Conservation (phyloP, 2,888 invertebrate genomes). For the Helicoverpa assulta region DNA sequence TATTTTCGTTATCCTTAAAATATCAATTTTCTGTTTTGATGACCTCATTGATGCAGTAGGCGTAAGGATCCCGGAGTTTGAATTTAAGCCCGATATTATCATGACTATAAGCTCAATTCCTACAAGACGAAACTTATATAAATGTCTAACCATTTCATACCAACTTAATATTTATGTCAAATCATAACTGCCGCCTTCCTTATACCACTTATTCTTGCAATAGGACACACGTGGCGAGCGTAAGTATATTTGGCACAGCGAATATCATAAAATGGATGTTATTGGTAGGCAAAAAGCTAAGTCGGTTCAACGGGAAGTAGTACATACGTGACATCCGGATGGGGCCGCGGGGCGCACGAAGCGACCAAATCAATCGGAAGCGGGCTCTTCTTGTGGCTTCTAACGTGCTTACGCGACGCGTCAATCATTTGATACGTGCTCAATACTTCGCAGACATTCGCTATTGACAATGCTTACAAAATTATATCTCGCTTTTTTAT, state of each 20-base stretch:
- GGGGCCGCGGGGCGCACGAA: slow-evolving; percentile 62
- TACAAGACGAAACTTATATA: too few species aligned
- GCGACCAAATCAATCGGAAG: slow-evolving; percentile 77
- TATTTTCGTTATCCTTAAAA: too few species aligned
- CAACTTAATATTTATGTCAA: neutral
- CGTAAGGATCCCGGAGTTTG: too few species aligned
- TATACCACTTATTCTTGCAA: slow-evolving; percentile 11
- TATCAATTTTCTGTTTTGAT: too few species aligned
- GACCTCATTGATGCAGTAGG: too few species aligned
- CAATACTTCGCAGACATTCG: slow-evolving; percentile 11
- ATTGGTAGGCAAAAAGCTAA: slow-evolving; percentile 69
- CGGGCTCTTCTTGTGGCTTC: slow-evolving; percentile 64
- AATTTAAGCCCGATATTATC: too few species aligned
- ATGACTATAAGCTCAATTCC: too few species aligned
- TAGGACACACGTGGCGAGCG: slow-evolving; percentile 29
- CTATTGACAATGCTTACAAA: slow-evolving; percentile 13
- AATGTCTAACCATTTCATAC: neutral
- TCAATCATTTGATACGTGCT: slow-evolving; percentile 54
- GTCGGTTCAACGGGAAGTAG: slow-evolving; percentile 74
- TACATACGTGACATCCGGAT: slow-evolving; percentile 83
- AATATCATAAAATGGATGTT: slow-evolving; percentile 44
- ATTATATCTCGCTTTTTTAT: neutral
- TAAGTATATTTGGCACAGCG: slow-evolving; percentile 46
- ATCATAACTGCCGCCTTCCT: neutral
- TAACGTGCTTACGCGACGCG: slow-evolving; percentile 37